A percentile compares a stretch with the other conserved stretches of the same genome.
phyloP scores from a whole-genome alignment of 1,140 invertebrate genomes.

The Drosophila athabasca region DNA sequence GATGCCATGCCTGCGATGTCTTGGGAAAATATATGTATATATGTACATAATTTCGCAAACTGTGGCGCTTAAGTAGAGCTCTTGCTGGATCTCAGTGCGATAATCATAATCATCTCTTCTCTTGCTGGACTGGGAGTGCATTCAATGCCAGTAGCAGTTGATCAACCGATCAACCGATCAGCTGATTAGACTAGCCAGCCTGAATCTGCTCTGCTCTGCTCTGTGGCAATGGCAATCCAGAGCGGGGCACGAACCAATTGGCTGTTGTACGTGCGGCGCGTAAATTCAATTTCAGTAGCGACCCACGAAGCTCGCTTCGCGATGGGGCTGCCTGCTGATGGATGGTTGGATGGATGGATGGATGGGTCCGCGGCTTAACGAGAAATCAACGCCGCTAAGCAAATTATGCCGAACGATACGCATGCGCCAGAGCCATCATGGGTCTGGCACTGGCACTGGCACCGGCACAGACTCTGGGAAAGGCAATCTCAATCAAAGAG shows the following conservation, averaged over 20 bases:
- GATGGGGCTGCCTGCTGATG: conserved; percentile 14
- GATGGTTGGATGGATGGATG: conserved; percentile 28
- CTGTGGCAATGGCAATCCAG: conserved; percentile 41
- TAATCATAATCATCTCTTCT: conserved; percentile 52
- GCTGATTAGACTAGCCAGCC: conserved; percentile 53
- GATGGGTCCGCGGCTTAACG: conserved; percentile 62
- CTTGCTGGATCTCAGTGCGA: conserved; percentile 8
- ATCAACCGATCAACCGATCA: conserved; percentile 36
- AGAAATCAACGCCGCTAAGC: conserved; percentile 81
- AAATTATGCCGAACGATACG: conserved; percentile 82
- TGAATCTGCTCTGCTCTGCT: conserved; percentile 13
- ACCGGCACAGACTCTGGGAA: conserved; percentile 27
- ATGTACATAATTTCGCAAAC: conserved; percentile 37
- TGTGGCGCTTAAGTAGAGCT: conserved; percentile 55
- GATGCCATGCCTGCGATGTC: conserved; percentile 51
- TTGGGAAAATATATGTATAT: conserved; percentile 43
- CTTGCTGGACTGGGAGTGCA: conserved; percentile 2
- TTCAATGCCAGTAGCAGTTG: conserved; percentile 69
- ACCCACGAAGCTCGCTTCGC: conserved; percentile 49
- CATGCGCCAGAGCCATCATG: conserved; percentile 74
- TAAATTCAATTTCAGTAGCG: conserved; percentile 83
- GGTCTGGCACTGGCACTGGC: conserved; percentile 1
- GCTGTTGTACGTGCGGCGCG: conserved; percentile 75
- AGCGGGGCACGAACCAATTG: conserved; percentile 65
- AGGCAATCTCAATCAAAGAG: conserved; percentile 60